Percentiles rank a stretch among this genome's conserved stretches.
phyloP scores from a whole-genome alignment of 2,113 vertebrate species.

The Xenus cinereus region DNA sequence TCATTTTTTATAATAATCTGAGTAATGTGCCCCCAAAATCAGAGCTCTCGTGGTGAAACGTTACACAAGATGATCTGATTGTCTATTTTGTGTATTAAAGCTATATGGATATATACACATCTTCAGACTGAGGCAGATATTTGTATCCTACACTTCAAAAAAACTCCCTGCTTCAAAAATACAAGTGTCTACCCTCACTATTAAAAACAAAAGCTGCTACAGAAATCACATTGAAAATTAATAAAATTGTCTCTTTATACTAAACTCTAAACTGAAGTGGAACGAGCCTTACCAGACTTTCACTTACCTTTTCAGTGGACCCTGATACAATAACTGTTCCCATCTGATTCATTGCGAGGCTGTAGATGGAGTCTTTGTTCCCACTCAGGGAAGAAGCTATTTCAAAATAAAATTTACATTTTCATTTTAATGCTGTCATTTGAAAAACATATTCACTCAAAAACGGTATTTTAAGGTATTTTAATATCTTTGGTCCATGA shows the following conservation, averaged over 20 bases:
- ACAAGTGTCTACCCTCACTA: not conserved
- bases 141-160: not conserved
- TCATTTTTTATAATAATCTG: not conserved
- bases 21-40: not conserved
- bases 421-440: not conserved
- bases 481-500: not conserved
- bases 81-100: not conserved
- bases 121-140: not conserved
- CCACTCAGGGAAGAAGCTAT: slow-evolving; percentile 97
- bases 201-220: not conserved
- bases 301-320: slow-evolving; percentile 95
- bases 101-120: not conserved
- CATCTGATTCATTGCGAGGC: slow-evolving; percentile 99
- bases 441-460: not conserved
- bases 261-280: not conserved
- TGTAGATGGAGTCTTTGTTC: slow-evolving; percentile 99
- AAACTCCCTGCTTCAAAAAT: not conserved
- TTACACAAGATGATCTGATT: not conserved
- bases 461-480: not conserved
- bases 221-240: not conserved
- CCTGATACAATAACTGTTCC: slow-evolving; percentile 98
- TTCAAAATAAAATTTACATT: slow-evolving; percentile 38
- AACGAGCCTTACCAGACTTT: not conserved
- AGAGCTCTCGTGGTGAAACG: not conserved
- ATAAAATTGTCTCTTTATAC: not conserved